Evolutionary conservation across 2,888 invertebrate genomes (phyloP), one percentile per base, ranked within the genome.

Genomic region (Onchidella celtica): DNA sequence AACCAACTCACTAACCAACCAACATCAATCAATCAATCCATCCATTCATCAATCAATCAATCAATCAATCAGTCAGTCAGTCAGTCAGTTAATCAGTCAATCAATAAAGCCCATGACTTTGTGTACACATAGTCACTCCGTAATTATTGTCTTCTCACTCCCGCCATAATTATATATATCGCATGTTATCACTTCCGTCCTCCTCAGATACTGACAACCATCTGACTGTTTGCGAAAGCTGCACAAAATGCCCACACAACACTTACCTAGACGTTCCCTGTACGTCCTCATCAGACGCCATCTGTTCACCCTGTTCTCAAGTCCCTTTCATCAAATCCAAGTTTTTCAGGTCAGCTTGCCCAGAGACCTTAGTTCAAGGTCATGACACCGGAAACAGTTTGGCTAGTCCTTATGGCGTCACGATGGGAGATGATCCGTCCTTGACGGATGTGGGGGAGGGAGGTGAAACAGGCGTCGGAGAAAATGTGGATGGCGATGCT

Each of bases 271-370:
- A 47, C 68, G 29, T 2, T 36, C 34, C 66, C 1, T 77, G 77
- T 21, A 57, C 77, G 27, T 2, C 24, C 3, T 32, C 4, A 21
- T 6, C 34, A 27, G 68, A 77, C 36, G 36, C 77, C 3, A n/a
- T 68, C 21, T 77, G 77, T 68, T 47, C 27, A 9, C 55, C 77
- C 0, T 77, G 77, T 34, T 77, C 77, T 1, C 4, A n/a, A n/a
- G 32, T 36, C 38, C 68, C 77, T 3, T 21, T 27, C 9, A 27
- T 9, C 3, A 57, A 55, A 24, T 63, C 63, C 11, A 55, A 72
- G 61, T 32, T 11, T 32, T 65, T 32, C 70, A 3, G 27, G 9
- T 0, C n/a, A 3, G 38, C 59, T 2, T 78, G 78, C n/a, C n/a
- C n/a, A n/a, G n/a, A n/a, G n/a, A n/a, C n/a, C n/a, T n/a, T n/a